Evolutionary conservation across 2,113 vertebrate species (phyloP), one percentile per base, ranked within the genome.

Genomic region (Odontophorus gujanensis): DNA sequence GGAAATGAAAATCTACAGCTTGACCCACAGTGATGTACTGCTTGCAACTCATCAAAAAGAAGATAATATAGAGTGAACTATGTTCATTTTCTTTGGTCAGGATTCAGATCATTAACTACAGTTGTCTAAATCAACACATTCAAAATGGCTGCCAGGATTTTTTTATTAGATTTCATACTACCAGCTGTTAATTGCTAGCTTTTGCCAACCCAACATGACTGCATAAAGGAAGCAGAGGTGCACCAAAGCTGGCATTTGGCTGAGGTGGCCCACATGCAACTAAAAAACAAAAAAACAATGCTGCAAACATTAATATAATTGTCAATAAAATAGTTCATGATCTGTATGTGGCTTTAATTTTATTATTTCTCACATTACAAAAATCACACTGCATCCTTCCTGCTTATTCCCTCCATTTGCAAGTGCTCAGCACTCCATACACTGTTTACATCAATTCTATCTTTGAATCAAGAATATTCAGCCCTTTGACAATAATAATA

Each of bases 261-360:
- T 58, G 67, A 57, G 38, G 30, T 92, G 36, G 51, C 28, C 77
- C 34, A 13, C 57, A 14, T 2, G 7, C n/a, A 67, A 81, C 16
- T 67, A 82, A 43, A 87, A 62, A 87, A 62, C 83, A 90, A 77
- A 91, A 92, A 93, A 95, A 73, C 28, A 93, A 51, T 21, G 61
- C 13, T 69, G 16, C 65, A 40, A 86, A 91, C 40, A 83, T 67
- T 67, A 61, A 81, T n/a, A 3, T 69, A 81, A 47, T 93, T 87
- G 61, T 85, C 21, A 87, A 42, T 36, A n/a, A 90, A 85, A 63
- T n/a, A 2, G 43, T 93, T 76, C 89, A 45, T 36, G 87, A 34
- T 85, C n/a, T 42, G 43, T 84, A 71, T 92, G 65, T 30, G 77
- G 19, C 20, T 92, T 90, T 90, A 9, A 16, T 78, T 97, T 83